Conservation (phyloP, 2,888 invertebrate species). For the Alloplasta piceator region DNA sequence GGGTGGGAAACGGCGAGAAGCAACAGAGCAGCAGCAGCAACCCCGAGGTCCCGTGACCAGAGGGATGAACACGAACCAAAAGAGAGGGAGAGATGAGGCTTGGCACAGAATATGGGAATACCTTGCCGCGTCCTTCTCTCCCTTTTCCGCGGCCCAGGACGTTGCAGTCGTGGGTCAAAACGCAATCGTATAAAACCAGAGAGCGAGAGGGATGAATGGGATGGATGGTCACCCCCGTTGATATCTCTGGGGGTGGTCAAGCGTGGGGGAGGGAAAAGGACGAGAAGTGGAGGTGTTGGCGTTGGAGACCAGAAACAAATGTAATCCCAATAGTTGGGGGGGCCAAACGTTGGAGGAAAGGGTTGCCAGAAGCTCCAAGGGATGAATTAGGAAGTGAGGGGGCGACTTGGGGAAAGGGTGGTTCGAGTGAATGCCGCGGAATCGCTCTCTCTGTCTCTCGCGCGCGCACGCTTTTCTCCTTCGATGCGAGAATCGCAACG, state of each 20-base stretch:
- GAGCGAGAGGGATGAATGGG: constrained; percentile 51
- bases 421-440: constrained; percentile 52
- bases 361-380: constrained; percentile 53
- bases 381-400: constrained; percentile 49
- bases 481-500: constrained; percentile 26
- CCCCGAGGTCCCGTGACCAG: neutral
- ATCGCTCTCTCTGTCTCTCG: constrained; percentile 16
- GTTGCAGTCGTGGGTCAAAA: constrained; percentile 45
- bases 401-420: constrained; percentile 33
- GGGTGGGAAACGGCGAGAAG: neutral
- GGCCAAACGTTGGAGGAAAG: constrained; percentile 61
- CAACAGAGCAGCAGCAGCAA: neutral
- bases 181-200: constrained; percentile 59
- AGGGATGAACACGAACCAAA: constrained; percentile 4
- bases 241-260: constrained; percentile 57
- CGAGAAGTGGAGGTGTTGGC: constrained; percentile 52
- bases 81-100: constrained; percentile 39
- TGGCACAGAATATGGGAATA: constrained; percentile 60
- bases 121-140: constrained; percentile 18
- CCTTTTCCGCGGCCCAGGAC: constrained; percentile 13
- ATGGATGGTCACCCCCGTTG: constrained; percentile 25
- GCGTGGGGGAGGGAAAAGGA: constrained; percentile 45
- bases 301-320: constrained; percentile 35
- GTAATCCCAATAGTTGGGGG: constrained; percentile 46
- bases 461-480: constrained; percentile 30